A percentile compares a stretch with the other conserved stretches of the same genome.
Conservation (phyloP, 2,797 vertebrate genomes). For the Geotrypetes seraphini region DNA sequence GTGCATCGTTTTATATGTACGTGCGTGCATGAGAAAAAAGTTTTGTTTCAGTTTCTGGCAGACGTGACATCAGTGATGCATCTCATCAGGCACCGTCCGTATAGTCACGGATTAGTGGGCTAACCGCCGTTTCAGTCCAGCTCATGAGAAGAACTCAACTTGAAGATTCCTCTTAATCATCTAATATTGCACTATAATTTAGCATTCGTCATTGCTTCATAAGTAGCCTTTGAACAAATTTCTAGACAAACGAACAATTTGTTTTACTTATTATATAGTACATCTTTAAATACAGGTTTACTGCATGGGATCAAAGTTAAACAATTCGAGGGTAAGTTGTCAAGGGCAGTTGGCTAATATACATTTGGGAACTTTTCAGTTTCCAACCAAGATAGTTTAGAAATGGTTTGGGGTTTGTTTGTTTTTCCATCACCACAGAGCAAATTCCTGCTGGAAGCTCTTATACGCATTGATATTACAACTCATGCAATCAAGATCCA, state of each 20-base stretch:
- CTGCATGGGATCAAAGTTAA: constrained; percentile 35
- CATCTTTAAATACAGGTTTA: constrained; percentile 24
- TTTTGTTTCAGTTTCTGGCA: constrained; percentile 11
- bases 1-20: too few relatives aligned
- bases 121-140: constrained; percentile 49
- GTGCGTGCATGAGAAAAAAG: constrained; percentile 13
- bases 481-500: too few relatives aligned
- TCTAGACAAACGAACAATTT: constrained; percentile 42
- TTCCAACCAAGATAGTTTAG: too few relatives aligned
- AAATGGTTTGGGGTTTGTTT: too few relatives aligned
- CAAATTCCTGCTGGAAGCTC: too few relatives aligned
- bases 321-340: constrained; percentile 32
- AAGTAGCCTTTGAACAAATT: constrained; percentile 54
- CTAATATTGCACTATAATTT: constrained; percentile 55
- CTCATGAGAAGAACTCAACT: constrained; percentile 53
- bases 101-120: constrained; percentile 49
- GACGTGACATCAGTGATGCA: constrained; percentile 34
- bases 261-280: constrained; percentile 28
- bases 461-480: too few relatives aligned
- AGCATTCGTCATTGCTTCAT: constrained; percentile 51
- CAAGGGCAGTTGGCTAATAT: constrained; percentile 20
- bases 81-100: constrained; percentile 37
- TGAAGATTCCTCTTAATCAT: constrained; percentile 59
- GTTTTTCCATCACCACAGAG: too few relatives aligned
- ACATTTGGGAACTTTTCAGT: too few relatives aligned